Conservation (phyloP, 2,113 vertebrate genomes). For the Proteles cristata region DNA sequence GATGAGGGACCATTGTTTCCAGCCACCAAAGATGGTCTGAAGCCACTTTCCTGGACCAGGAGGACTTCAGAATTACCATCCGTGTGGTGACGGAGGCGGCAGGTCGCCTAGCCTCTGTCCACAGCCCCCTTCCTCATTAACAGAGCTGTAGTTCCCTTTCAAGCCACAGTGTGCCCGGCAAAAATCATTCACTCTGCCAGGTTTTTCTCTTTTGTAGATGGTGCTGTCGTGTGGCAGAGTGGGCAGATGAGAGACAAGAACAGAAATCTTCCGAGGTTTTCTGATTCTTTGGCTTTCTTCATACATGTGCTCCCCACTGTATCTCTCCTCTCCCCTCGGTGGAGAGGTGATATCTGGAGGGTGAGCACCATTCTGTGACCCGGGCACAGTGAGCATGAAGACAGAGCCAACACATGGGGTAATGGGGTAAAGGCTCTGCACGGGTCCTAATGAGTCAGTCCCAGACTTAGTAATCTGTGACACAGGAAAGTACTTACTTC, state of each 20-base stretch:
- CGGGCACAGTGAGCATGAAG: not conserved
- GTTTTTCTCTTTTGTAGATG: not conserved
- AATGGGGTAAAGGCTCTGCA: rapidly evolving
- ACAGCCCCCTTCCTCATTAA: not conserved
- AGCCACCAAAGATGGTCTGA: rapidly evolving
- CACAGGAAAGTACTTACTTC: too few relatives aligned
- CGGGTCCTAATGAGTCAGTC: not conserved
- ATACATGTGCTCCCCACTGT: not conserved
- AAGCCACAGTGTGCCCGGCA: not conserved
- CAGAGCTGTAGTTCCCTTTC: not conserved
- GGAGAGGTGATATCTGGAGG: not conserved
- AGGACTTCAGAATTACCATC: rapidly evolving
- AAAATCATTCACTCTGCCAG: not conserved
- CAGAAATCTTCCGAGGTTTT: not conserved
- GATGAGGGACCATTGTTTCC: not conserved
- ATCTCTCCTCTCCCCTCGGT: not conserved
- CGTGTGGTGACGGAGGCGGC: rapidly evolving
- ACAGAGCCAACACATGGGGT: rapidly evolving
- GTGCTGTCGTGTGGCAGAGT: not conserved
- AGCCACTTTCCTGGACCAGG: not conserved
- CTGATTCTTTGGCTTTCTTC: not conserved
- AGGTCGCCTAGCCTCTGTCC: too few relatives aligned
- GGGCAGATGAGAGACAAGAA: rapidly evolving
- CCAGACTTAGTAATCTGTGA: too few relatives aligned
- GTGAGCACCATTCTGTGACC: not conserved